A percentile compares a stretch with the other conserved stretches of the same genome.
phyloP scores from a whole-genome alignment of 2,888 invertebrate species.

The Cephus rjabovi region DNA sequence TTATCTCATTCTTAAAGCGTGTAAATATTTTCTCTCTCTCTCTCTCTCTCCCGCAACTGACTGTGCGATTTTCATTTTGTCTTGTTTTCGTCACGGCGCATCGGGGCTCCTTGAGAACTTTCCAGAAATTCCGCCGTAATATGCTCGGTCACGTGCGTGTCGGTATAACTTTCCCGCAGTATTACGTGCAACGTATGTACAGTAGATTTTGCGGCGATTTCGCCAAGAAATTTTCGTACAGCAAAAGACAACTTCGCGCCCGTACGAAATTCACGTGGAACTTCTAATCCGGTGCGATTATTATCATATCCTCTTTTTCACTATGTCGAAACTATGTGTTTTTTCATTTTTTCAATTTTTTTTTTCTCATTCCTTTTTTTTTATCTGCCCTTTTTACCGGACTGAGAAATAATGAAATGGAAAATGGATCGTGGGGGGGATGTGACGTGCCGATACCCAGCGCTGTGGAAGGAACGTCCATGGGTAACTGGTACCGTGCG shows the following conservation, averaged over 20 bases:
- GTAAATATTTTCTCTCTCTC: conserved; percentile 8
- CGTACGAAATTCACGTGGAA: not conserved
- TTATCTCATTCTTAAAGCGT: not conserved
- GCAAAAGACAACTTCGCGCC: not conserved
- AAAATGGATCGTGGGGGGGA: not conserved
- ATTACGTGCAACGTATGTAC: conserved; percentile 50
- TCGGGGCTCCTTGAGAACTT: conserved; percentile 32
- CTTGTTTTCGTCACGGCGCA: conserved; percentile 22
- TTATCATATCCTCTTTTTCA: not conserved
- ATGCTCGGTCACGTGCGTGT: conserved; percentile 23
- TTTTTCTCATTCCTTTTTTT: not conserved
- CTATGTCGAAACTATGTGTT: not conserved
- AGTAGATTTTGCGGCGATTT: conserved; percentile 31
- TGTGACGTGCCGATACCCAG: not conserved
- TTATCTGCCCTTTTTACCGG: not conserved
- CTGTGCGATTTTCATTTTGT: not conserved
- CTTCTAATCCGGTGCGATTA: not conserved
- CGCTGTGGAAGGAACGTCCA: not conserved
- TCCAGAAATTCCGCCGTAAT: conserved; percentile 44
- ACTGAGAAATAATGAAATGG: not conserved
- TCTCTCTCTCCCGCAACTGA: not conserved
- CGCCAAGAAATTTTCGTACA: not conserved
- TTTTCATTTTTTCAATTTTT: not conserved
- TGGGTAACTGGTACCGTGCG: not conserved
- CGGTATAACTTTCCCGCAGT: conserved; percentile 51